phyloP scores from a whole-genome alignment of 2,113 vertebrate species.

The Antechinus flavipes region DNA sequence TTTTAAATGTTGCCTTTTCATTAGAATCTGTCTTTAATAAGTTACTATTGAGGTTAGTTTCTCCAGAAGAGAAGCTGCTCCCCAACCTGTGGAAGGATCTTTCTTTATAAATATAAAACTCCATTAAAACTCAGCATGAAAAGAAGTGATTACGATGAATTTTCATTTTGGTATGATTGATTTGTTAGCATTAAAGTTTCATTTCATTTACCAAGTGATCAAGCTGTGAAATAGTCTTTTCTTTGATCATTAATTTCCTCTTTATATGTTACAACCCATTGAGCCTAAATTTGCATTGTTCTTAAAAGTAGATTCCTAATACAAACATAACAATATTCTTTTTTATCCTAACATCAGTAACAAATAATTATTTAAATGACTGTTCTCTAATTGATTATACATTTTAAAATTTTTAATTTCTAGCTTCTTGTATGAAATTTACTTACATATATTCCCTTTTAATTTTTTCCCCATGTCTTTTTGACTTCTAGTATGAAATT shows the following conservation, averaged over 20 bases:
- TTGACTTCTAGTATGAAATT: not conserved
- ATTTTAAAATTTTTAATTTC: not conserved
- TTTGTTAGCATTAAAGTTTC: not conserved
- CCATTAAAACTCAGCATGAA: not conserved
- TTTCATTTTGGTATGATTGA: not conserved
- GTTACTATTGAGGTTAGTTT: not conserved
- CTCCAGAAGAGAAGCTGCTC: not conserved
- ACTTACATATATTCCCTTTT: not conserved
- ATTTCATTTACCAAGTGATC: not conserved
- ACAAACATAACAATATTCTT: too few species aligned
- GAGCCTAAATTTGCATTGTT: too few species aligned
- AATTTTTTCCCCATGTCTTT: not conserved
- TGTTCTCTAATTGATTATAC: fast-evolving
- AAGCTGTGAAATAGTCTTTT: not conserved
- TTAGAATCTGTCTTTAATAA: fast-evolving
- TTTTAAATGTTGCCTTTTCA: too few species aligned
- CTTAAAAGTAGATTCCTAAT: not conserved
- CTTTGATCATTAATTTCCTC: too few species aligned
- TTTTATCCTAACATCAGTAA: not conserved
- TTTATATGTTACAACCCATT: not conserved
- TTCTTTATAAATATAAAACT: not conserved
- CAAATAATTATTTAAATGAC: not conserved
- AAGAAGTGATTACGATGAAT: not conserved
- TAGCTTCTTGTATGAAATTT: not conserved
- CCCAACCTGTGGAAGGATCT: not conserved